Base-by-base conservation (phyloP, 1,140 invertebrate genomes). In the Brachionus paranguensis region DNA sequence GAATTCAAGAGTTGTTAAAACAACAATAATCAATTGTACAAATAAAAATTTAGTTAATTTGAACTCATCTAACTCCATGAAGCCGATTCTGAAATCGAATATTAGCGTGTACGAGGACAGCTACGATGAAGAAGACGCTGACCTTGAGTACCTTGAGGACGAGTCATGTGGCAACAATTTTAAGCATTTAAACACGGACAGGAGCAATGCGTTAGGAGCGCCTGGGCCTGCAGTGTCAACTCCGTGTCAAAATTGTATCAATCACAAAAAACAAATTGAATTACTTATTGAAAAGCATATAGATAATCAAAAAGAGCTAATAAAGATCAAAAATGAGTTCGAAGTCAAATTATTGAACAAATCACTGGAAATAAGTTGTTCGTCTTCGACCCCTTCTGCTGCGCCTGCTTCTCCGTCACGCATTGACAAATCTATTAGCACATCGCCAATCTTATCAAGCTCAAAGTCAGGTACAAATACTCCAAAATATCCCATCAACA, bases 191-290 rank as follows among this genome's bases (percentile, higher is more conserved):
- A 43, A 72, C 37, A 43, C 33, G 17, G 68, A 72, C 33, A 41
- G 29, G 41, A 72, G 33, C 37, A 41, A 37, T 72, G 37, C 41
- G 41, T 43, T 43, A 41, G 72, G 72, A 27, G 72, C 72, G 33
- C 72, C 72, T 20, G 72, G 72, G 7, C 72, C 72, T 50, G 72
- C 72, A 3, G 72, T 53, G 24, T 76, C 72, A 27, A 76, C 72
- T 27, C 72, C 72, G 47, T 81, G 78, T 47, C 53, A 60, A 20
- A 81, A 81, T 47, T 81, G 78, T 27, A 81, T 64, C 10, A 60
- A 68, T 29, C 78, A 81, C 20, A 60, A 68, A 81, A 43, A 81
- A 45, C 78, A 81, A 68, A 81, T 81, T n/a, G 78, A 81, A 64
- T 45, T 81, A 20, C 53, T 81, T 11, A 60, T 81, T n/a, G 64